Base-by-base conservation (phyloP, 2,888 invertebrate species). In the Hedychridium roseum region DNA sequence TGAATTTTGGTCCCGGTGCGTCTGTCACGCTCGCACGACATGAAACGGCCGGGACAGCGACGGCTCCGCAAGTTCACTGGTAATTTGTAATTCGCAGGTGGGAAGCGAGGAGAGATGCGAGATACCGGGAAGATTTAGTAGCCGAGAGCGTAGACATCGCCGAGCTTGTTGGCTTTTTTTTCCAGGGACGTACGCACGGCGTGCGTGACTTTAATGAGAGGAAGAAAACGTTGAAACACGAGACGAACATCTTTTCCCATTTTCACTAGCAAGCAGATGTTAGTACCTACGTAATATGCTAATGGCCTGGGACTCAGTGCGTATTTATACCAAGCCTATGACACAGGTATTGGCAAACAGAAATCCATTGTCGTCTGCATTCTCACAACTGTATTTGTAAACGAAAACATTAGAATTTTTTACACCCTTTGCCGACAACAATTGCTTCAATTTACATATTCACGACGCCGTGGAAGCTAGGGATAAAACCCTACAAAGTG, bases 41-140 rank as follows among this genome's bases (percentile, higher is more conserved):
- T 21, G 35, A 11, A 40, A n/a, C 18, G 18, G 21, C 41, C 21
- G 41, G 46, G 46, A 43, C 44, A 53, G 46, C 43, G 45, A 18
- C 48, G 44, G 43, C 59, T 44, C 48, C 46, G 44, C 56, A 44
- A 62, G 54, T 56, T 50, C 55, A 56, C 64, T 28, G 60, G 64
- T 67, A 64, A 64, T 67, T 66, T 64, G 68, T 67, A 67, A 67
- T 65, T 67, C 65, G 65, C 65, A 65, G 65, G 65, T 67, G 65
- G 62, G 59, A 65, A 67, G 53, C 62, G 57, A 50, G 51, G 50
- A 58, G n/a, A n/a, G 65, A 67, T 68, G 56, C 54, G 53, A 64
- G 65, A 67, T 64, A 67, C 46, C 55, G 48, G 40, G 48, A 59
- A 65, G 65, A 67, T 67, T 67, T 67, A 65, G 48, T 64, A 50